A percentile compares a stretch with the other conserved stretches of the same genome.
These are phyloP conservation scores for Carduelis carduelis DNA, from an alignment of 2,797 vertebrate species.

Conservation along the genomic window DNA sequence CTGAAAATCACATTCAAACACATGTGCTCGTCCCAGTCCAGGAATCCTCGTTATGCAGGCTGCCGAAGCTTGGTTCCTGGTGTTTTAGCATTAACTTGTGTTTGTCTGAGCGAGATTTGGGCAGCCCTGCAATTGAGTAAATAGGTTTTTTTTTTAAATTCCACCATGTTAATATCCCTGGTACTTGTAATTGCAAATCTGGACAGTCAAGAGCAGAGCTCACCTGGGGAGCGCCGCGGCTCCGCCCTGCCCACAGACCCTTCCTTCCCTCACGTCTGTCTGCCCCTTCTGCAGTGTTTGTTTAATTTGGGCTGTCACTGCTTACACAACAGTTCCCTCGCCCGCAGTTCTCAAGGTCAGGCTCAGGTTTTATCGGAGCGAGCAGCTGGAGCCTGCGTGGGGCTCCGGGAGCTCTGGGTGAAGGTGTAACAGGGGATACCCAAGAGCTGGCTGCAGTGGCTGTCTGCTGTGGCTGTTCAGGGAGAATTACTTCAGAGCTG, in stretches of 20 bases:
- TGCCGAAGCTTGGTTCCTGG: background rate
- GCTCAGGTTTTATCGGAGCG: background rate
- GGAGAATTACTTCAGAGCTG: background rate
- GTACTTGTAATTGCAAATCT: background rate
- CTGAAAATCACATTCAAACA: background rate
- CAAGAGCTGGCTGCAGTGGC: accelerated
- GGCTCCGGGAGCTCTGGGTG: accelerated
- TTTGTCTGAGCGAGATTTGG: background rate
- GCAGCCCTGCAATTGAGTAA: background rate
- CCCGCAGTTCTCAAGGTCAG: background rate
- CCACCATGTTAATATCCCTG: background rate
- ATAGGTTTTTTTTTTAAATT: background rate
- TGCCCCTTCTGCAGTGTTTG: background rate
- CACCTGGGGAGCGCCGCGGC: background rate
- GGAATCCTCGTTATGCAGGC: background rate
- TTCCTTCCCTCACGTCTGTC: background rate
- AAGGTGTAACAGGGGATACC: accelerated
- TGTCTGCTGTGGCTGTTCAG: background rate
- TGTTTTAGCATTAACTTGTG: background rate
- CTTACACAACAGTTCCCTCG: background rate
- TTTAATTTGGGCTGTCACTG: background rate
- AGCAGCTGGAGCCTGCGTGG: background rate
- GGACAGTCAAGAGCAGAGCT: background rate
- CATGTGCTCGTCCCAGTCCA: background rate
- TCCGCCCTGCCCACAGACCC: accelerated